Conservation (phyloP, 2,888 invertebrate genomes). For the Mylabris sibirica region DNA sequence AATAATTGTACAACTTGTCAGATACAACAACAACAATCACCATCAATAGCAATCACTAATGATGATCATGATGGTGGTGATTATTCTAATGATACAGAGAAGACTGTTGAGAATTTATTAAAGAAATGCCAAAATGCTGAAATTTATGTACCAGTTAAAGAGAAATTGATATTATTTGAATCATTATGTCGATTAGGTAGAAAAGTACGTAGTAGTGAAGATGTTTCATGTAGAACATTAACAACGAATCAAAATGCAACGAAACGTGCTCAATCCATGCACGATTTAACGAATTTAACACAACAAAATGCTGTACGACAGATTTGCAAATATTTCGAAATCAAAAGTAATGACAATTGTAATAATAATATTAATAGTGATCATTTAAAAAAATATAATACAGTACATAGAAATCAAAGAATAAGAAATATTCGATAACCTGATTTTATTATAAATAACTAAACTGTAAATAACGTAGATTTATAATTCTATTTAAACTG, state of each 20-base stretch:
- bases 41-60: not conserved
- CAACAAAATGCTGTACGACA: slow-evolving; percentile 67
- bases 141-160: slow-evolving; percentile 74
- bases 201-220: slow-evolving; percentile 71
- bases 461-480: too few species aligned
- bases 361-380: slow-evolving; percentile 27
- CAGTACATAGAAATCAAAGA: slow-evolving; percentile 14
- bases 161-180: slow-evolving; percentile 75
- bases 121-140: slow-evolving; percentile 67
- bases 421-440: slow-evolving; percentile 26
- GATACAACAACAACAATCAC: slow-evolving; percentile 1
- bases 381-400: slow-evolving; percentile 20
- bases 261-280: slow-evolving; percentile 72
- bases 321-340: slow-evolving; percentile 76
- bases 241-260: slow-evolving; percentile 61
- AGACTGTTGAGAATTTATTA: slow-evolving; percentile 62
- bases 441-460: too few species aligned
- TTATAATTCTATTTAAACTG: too few species aligned
- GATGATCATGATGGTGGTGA: not conserved
- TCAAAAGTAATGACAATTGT: slow-evolving; percentile 48
- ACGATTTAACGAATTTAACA: slow-evolving; percentile 67
- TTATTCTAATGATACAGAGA: slow-evolving; percentile 48
- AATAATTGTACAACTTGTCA: not conserved
- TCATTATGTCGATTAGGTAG: slow-evolving; percentile 71
- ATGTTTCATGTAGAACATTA: slow-evolving; percentile 62